Percentiles rank a stretch among this genome's conserved stretches.
These are phyloP conservation scores for Microctenopoma stevenorrisi DNA, from an alignment of 2,797 vertebrate species.

Conservation along the genomic window DNA sequence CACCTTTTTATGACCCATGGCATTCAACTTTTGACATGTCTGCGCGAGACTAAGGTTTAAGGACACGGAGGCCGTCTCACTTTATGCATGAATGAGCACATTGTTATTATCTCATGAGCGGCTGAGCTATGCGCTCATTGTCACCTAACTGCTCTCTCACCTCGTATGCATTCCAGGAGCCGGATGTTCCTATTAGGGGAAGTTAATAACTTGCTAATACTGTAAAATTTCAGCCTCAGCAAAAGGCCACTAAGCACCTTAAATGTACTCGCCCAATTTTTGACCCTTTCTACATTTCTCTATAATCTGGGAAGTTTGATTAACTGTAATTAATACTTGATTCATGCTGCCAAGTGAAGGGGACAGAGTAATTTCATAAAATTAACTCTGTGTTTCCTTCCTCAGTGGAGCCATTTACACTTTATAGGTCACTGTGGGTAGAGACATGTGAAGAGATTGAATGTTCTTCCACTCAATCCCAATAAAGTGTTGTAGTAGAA, in stretches of 20 bases:
- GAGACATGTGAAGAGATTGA: conserved; percentile 13
- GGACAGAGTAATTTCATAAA: conserved; percentile 61
- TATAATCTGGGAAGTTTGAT: conserved; percentile 71
- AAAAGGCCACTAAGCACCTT: conserved; percentile 64
- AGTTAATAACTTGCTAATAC: conserved; percentile 82
- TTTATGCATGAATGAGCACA: conserved; percentile 58
- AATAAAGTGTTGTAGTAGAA: conserved; percentile 44
- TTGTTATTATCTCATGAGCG: conserved; percentile 68
- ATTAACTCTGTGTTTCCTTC: conserved; percentile 45
- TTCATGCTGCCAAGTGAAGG: conserved; percentile 60
- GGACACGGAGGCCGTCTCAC: conserved; percentile 34
- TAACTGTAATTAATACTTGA: conserved; percentile 74
- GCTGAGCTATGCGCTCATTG: conserved; percentile 54
- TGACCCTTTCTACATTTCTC: conserved; percentile 45
- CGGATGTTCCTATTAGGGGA: conserved; percentile 71
- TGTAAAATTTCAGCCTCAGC: conserved; percentile 73
- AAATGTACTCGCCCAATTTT: conserved; percentile 49
- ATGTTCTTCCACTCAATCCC: conserved; percentile 7
- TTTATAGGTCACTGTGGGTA: conserved; percentile 25
- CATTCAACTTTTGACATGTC: conserved; percentile 59
- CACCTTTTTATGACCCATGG: conserved; percentile 45
- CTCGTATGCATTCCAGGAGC: conserved; percentile 76
- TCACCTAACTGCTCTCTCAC: conserved; percentile 60
- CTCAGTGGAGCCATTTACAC: conserved; percentile 32
- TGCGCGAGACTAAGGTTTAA: conserved; percentile 32